Percentiles rank a stretch among this genome's conserved stretches.
These are phyloP conservation scores for Oryctes rhinoceros DNA, from an alignment of 1,140 invertebrate genomes.

Conservation along the genomic window DNA sequence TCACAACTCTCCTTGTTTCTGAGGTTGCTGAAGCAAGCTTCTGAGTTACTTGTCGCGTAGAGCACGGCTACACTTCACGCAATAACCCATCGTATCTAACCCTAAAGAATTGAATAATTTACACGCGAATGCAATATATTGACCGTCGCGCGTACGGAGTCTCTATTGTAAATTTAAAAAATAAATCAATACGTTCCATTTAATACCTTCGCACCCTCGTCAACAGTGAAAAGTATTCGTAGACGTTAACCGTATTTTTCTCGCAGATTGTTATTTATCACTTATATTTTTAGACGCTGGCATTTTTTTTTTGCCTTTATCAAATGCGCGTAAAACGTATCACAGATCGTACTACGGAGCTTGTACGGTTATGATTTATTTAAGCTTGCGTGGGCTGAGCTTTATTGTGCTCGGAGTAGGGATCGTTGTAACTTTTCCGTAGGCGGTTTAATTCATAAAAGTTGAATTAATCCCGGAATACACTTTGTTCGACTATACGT, in stretches of 20 bases:
- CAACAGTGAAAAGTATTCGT: neutral
- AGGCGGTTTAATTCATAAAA: neutral
- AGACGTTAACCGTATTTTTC: neutral
- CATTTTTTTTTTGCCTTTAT: slow-evolving; percentile 11
- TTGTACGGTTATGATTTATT: slow-evolving; percentile 5
- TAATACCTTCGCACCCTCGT: neutral
- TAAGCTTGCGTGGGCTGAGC: neutral
- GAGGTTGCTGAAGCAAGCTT: too few relatives aligned
- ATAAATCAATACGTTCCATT: slow-evolving; percentile 12
- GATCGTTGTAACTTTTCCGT: neutral
- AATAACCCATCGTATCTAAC: too few relatives aligned
- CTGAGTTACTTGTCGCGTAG: too few relatives aligned
- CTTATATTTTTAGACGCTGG: neutral
- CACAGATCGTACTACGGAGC: neutral
- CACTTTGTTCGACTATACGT: neutral
- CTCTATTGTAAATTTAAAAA: too few relatives aligned
- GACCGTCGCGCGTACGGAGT: neutral
- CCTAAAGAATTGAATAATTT: too few relatives aligned
- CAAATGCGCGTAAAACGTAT: slow-evolving; percentile 12
- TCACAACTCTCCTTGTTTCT: too few relatives aligned
- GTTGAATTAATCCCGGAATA: neutral
- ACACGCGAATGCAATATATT: too few relatives aligned
- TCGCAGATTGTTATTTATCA: slow-evolving; percentile 14
- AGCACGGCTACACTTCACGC: too few relatives aligned
- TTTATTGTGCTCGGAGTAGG: neutral